Conservation (phyloP, 2,888 invertebrate species). For the Helobdella robusta region DNA sequence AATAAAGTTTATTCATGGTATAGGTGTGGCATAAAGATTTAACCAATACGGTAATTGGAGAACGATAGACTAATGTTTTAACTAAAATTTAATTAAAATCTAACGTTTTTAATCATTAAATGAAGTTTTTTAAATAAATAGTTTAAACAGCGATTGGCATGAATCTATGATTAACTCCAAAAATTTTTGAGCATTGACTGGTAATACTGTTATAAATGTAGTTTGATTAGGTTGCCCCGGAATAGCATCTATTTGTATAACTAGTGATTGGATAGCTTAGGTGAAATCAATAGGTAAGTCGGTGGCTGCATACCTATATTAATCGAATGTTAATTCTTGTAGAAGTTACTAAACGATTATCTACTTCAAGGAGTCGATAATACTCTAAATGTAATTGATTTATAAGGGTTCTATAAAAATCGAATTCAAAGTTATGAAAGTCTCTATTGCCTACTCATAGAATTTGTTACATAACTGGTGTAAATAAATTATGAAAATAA, state of each 20-base stretch:
- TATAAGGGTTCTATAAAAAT: too few species aligned
- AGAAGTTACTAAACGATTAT: constrained; percentile 44
- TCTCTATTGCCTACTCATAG: constrained; percentile 46
- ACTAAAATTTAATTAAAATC: constrained; percentile 35
- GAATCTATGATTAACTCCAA: constrained; percentile 69
- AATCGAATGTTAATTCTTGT: constrained; percentile 40
- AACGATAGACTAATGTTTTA: constrained; percentile 61
- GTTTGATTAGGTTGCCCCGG: constrained; percentile 51
- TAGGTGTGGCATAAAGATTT: constrained; percentile 62
- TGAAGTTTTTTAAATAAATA: constrained; percentile 45
- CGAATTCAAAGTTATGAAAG: constrained; percentile 42
- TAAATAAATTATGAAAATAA: too few species aligned
- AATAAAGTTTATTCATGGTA: too few species aligned
- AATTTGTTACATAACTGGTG: too few species aligned
- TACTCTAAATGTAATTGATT: constrained; percentile 39
- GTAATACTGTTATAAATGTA: constrained; percentile 57
- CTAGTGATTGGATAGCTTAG: constrained; percentile 47
- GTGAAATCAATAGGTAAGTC: constrained; percentile 51
- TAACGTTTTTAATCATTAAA: constrained; percentile 32
- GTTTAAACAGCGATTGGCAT: constrained; percentile 58
- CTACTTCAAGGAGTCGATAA: constrained; percentile 44
- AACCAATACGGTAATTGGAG: constrained; percentile 58
- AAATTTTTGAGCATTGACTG: constrained; percentile 72
- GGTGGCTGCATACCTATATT: constrained; percentile 43
- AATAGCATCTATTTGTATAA: constrained; percentile 50